Base-by-base conservation (phyloP, 2,797 vertebrate genomes). In the Tachyglossus aculeatus region DNA sequence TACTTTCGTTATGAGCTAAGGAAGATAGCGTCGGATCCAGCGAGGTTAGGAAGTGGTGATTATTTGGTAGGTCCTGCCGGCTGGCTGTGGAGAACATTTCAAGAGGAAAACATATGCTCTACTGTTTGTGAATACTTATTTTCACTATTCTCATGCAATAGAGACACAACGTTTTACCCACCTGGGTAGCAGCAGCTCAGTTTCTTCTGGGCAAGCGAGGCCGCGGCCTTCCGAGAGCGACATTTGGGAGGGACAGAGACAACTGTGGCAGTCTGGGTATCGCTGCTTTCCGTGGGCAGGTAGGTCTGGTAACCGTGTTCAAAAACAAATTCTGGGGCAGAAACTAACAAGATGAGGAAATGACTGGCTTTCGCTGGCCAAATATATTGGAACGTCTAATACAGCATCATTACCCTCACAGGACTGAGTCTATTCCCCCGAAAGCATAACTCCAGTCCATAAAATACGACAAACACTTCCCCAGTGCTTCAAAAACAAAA, bases 121-220 rank as follows among this genome's bases (percentile, higher is more conserved):
- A n/a, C n/a, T 7, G 38, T 12, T 1, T 36, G 9, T 0, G 9
- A n/a, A n/a, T n/a, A n/a, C n/a, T n/a, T n/a, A n/a, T n/a, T n/a
- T 31, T 15, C 53, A 11, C 12, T 2, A 9, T 52, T 27, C 13
- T 14, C 5, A 5, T 1, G 6, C 18, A 48, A 48, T 1, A 18
- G 61, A n/a, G 21, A 18, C 9, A 6, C 2, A 5, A 2, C 0
- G n/a, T 5, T 1, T 6, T 22, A 3, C 88, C 70, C n/a, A 97
- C 98, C 97, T 90, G 96, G 95, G 81, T 97, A 98, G 85, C 92
- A 95, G 87, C 98, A 99, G 84, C 89, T 95, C 21, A 96, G 93
- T 78, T 95, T 95, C 86, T 96, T 98, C 84, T 95, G 96, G 36
- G 94, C 83, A 36, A 93, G 77, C 0, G 93, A 85, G 2, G 95